These are phyloP conservation scores for Onychorhynchus coronatus DNA, from an alignment of 2,113 vertebrate species.

Conservation along the genomic window DNA sequence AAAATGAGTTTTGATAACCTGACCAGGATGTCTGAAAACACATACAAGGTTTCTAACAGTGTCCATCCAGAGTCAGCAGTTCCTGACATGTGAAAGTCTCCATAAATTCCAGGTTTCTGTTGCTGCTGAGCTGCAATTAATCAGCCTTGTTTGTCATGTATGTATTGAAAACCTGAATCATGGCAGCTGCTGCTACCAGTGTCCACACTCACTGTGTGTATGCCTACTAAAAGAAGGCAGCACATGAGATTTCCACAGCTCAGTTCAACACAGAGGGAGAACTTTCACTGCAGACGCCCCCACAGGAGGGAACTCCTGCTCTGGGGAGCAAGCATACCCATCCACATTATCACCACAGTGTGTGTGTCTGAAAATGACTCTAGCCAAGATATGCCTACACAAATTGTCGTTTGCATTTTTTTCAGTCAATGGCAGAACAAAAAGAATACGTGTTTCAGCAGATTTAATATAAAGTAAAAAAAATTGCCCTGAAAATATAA, in stretches of 20 bases:
- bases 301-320: not conserved
- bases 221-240: not conserved
- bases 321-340: not conserved
- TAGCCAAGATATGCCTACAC: not conserved
- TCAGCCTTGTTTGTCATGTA: not conserved
- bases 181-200: not conserved
- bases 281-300: not conserved
- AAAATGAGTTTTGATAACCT: not conserved
- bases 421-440: not conserved
- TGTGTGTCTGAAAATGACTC: not conserved
- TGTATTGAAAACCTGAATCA: not conserved
- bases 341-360: rapidly evolving
- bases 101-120: not conserved
- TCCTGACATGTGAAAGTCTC: not conserved
- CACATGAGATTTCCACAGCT: not conserved
- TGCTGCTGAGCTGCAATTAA: not conserved
- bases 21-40: not conserved
- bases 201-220: too few species aligned
- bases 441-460: not conserved
- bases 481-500: not conserved
- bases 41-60: not conserved
- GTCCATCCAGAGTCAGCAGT: not conserved
- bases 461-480: not conserved
- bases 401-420: not conserved
- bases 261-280: not conserved